Conservation (phyloP, 2,888 invertebrate species). For the Eupithecia tripunctaria region DNA sequence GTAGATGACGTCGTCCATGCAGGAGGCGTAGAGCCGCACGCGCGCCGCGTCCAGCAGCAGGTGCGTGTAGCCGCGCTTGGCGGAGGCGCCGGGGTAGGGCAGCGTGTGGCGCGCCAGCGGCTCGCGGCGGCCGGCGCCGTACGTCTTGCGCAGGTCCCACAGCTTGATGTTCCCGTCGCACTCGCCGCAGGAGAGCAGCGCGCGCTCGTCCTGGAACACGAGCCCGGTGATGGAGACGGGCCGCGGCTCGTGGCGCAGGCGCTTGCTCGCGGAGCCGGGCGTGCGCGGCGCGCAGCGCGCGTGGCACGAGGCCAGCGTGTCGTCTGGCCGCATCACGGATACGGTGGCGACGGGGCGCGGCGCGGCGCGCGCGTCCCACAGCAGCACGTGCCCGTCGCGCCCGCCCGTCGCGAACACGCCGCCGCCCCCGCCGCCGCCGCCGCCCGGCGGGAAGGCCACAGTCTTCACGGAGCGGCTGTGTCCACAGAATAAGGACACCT, state of each 20-base stretch:
- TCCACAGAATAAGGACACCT: conserved; percentile 86
- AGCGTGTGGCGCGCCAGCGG: conserved; percentile 89
- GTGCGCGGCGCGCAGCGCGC: conserved; percentile 75
- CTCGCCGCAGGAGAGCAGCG: conserved; percentile 93
- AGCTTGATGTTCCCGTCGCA: conserved; percentile 94
- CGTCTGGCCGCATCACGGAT: conserved; percentile 86
- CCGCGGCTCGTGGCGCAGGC: conserved; percentile 79
- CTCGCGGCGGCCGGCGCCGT: conserved; percentile 87
- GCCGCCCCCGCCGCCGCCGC: conserved; percentile 87
- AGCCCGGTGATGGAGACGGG: conserved; percentile 92
- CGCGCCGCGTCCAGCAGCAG: conserved; percentile 89
- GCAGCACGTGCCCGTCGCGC: conserved; percentile 92
- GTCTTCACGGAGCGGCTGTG: conserved; percentile 94
- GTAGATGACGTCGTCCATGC: conserved; percentile 94
- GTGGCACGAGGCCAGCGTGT: conserved; percentile 88
- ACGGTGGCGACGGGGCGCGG: conserved; percentile 75
- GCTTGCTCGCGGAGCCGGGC: conserved; percentile 80
- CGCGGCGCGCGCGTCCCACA: conserved; percentile 89
- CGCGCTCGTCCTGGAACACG: conserved; percentile 91
- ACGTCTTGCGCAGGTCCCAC: conserved; percentile 94
- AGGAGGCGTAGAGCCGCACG: conserved; percentile 91
- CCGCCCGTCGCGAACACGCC: conserved; percentile 94
- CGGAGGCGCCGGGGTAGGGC: conserved; percentile 89
- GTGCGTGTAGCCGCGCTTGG: conserved; percentile 90
- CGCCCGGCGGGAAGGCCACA: conserved; percentile 88